Base-by-base conservation (phyloP, 1,140 invertebrate species). In the Oryctes rhinoceros region DNA sequence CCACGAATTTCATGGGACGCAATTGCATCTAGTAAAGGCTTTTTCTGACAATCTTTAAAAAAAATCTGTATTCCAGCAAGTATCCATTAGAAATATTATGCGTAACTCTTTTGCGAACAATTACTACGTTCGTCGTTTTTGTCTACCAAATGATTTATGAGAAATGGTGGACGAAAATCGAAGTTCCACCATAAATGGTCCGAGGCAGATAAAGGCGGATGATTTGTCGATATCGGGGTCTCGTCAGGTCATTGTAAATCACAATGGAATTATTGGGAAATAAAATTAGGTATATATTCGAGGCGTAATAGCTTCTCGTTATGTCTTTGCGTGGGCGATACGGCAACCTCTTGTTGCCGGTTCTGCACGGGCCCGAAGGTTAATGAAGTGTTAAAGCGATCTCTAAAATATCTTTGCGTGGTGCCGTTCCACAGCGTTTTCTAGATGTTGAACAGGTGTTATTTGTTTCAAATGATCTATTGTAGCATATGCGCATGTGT, bases 381-480 rank as follows among this genome's bases (percentile, higher is more conserved):
- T 71, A 71, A 71, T 71, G 65, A 71, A 71, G 65, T 71, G 65
- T 71, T 71, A 71, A 71, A 71, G 65, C 37, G 65, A 71, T 71
- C 24, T 71, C 65, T 71, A 71, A 71, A 71, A 71, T 71, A 24
- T 71, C 65, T 20, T 71, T 13, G 65, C 65, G 65, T 35, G 24
- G 13, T 71, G 65, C 37, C 65, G 65, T 30, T 20, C 24, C 24
- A 13, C 30, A 71, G 11, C 10, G 24, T 10, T 71, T 37, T 13
- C 35, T 71, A 71, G 10, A 71, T 71, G 65, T 71, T 24, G 18
- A 24, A 35, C 20, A 71, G 65, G 65, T 24, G 65, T 71, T 71
- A 71, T 71, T 71, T 15, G 9, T 71, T 24, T 71, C 10, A 37
- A 71, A 71, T 71, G 65, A 24, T 59, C 53, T 59, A 59, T 59